A percentile compares a stretch with the other conserved stretches of the same genome.
Conservation (phyloP, 2,888 invertebrate genomes). For the Diplolepis rosae region DNA sequence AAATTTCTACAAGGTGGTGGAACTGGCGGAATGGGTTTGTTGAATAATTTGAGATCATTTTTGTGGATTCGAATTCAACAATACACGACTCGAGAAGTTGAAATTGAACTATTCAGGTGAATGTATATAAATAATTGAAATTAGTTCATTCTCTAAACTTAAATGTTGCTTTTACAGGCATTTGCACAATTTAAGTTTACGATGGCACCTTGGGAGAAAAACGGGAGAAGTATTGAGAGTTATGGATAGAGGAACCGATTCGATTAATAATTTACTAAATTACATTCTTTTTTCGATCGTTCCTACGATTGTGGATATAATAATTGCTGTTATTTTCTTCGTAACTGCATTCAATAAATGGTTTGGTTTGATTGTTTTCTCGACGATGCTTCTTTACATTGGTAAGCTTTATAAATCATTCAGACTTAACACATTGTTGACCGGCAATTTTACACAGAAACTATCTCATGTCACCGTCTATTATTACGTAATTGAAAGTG, state of each 20-base stretch:
- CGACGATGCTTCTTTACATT: constrained; percentile 94
- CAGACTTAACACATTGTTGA: no score
- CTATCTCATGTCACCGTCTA: no score
- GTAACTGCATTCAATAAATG: constrained; percentile 90
- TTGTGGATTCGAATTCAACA: constrained; percentile 98
- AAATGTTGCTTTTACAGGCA: constrained; percentile 80
- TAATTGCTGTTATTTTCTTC: constrained; percentile 93
- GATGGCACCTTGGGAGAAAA: constrained; percentile 96
- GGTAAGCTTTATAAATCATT: constrained; percentile 82
- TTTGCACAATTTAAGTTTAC: constrained; percentile 90
- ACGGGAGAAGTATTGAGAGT: constrained; percentile 97
- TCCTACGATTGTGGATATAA: constrained; percentile 94
- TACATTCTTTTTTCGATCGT: constrained; percentile 94
- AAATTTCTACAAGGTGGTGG: constrained; percentile 98
- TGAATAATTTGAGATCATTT: constrained; percentile 93
- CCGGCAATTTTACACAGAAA: no score
- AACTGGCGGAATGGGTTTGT: constrained; percentile 91
- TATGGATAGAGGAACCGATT: constrained; percentile 98
- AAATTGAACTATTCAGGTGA: constrained; percentile 76
- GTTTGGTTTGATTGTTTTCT: constrained; percentile 96
- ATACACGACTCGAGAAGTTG: constrained; percentile 93
- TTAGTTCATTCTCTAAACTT: neutral
- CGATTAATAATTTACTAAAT: constrained; percentile 94
- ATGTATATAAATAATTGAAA: no score
- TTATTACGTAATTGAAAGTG: no score